A percentile compares a stretch with the other conserved stretches of the same genome.
Evolutionary conservation across 2,888 invertebrate genomes (phyloP).

Genomic region (Callyntrura guangdongensis): DNA sequence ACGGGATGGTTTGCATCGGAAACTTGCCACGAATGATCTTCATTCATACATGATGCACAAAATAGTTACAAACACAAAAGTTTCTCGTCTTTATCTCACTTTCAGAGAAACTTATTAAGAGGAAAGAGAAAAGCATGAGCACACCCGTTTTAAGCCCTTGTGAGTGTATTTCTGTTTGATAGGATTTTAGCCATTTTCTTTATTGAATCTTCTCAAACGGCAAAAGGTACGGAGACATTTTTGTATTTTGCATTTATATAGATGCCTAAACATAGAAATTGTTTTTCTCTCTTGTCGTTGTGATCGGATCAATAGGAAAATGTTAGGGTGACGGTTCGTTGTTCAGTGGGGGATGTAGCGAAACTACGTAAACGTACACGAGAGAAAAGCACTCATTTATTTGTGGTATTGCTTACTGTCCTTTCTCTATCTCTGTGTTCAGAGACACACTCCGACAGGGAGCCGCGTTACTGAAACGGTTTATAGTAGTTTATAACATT

Average conservation of each 20-base stretch:
- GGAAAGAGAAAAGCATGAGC: neutral
- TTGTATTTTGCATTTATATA: conserved; percentile 40
- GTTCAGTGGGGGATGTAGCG: neutral
- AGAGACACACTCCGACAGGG: neutral
- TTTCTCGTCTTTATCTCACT: conserved; percentile 27
- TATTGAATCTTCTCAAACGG: conserved; percentile 30
- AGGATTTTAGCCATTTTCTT: conserved; percentile 24
- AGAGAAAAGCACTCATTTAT: conserved; percentile 27
- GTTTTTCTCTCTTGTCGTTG: neutral
- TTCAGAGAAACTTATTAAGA: conserved; percentile 47
- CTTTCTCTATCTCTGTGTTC: neutral
- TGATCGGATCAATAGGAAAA: conserved; percentile 14
- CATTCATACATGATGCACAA: conserved; percentile 62
- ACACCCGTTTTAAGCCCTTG: neutral
- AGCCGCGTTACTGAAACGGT: too few relatives aligned
- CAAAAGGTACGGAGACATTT: conserved; percentile 6
- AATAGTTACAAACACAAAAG: conserved; percentile 30
- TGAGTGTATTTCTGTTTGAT: conserved; percentile 9
- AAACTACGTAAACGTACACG: neutral
- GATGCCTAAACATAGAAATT: conserved; percentile 26
- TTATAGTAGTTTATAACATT: conserved; percentile 55
- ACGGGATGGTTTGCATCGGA: neutral
- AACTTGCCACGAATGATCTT: conserved; percentile 10
- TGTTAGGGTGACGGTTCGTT: neutral
- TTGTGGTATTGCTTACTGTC: neutral